These are phyloP conservation scores for Tupiocoris notatus DNA, from an alignment of 2,888 invertebrate species.

Conservation along the genomic window DNA sequence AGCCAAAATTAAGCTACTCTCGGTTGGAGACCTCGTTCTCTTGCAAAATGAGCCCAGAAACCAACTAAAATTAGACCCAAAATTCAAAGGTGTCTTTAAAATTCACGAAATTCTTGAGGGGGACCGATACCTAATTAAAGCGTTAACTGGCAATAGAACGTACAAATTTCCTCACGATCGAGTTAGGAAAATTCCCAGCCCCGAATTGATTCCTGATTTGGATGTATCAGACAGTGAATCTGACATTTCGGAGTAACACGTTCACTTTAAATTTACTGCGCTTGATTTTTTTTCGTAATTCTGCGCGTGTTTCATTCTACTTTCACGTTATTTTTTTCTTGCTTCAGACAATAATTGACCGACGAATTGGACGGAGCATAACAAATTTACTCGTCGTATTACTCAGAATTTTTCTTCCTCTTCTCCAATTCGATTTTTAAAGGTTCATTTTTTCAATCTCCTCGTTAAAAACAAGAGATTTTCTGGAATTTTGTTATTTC, in stretches of 20 bases:
- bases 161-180: conserved; percentile 24
- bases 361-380: too few species aligned
- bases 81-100: conserved; percentile 20
- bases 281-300: too few species aligned
- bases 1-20: conserved; percentile 27
- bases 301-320: not conserved
- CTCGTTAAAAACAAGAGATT: too few species aligned
- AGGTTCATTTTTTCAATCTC: too few species aligned
- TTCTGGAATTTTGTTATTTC: too few species aligned
- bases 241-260: not conserved
- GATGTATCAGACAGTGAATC: too few species aligned
- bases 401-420: too few species aligned
- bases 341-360: not conserved
- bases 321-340: not conserved
- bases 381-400: too few species aligned
- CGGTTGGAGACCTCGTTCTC: conserved; percentile 32
- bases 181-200: not conserved
- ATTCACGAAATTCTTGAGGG: conserved; percentile 4
- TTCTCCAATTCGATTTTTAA: too few species aligned
- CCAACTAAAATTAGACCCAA: conserved; percentile 25
- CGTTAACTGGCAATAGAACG: not conserved
- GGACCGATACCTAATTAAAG: conserved; percentile 1
- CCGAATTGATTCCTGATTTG: not conserved
- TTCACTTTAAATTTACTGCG: too few species aligned
- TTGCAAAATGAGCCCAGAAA: conserved; percentile 41